Base-by-base conservation (phyloP, 2,113 vertebrate species). In the Amphilophus citrinellus region DNA sequence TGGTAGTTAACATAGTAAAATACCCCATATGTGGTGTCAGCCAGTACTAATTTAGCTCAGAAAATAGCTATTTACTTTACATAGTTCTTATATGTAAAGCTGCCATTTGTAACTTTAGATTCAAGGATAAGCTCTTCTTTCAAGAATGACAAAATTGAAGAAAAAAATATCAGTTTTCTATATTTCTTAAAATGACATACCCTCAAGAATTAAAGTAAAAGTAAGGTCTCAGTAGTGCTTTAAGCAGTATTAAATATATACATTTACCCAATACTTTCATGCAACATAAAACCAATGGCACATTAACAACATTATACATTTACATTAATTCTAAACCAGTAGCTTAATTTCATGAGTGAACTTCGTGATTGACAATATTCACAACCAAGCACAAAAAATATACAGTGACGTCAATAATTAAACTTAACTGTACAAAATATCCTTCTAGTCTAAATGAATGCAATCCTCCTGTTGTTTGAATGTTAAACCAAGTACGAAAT, bases 191-290 rank as follows among this genome's bases (percentile, higher is more conserved):
- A 66, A 66, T 66, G 0, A 15, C 44, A 14, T 11, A 13, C 14
- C 5, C 5, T 15, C 44, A 47, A 27, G 27, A 47, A 15, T 15
- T 47, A 15, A 47, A 47, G 5, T 47, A 47, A 44, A 66, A 24
- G 13, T 5, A 3, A 42, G 6, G 47, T 53, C 0, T 7, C 22
- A 24, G 42, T 1, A 6, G 75, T 77, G 76, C 59, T 77, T 77
- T 80, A 84, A 86, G 87, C 50, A 89, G n/a, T 9, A 32, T 92
- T 75, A 77, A 79, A 91, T 83, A 85, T 7, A 2, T 24, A 83
- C 4, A 79, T 63, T 62, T 17, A 79, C 63, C 71, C 77, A 83
- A 42, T 11, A 59, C 57, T 47, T 66, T 27, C 5, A 71, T 79
- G 75, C 86, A 82, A 61, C 9, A 42, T 6, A 7, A 20, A 68